Evolutionary conservation across 2,888 invertebrate species (phyloP).

Genomic region (Thyatira batis): DNA sequence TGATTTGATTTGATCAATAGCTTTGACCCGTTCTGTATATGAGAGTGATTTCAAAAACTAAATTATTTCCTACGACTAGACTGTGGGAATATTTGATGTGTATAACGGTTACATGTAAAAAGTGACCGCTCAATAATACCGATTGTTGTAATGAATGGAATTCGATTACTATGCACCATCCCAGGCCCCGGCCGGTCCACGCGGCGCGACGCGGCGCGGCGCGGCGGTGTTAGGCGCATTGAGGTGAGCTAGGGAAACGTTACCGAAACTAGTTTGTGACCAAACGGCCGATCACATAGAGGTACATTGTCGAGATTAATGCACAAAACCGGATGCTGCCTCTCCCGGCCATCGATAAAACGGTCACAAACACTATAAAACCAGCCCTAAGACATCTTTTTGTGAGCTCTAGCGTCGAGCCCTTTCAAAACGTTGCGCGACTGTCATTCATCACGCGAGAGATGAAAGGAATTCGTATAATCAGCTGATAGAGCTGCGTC

Average conservation of each 20-base stretch:
- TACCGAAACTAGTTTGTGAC: slow-evolving; percentile 73
- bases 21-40: neutral
- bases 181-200: too few relatives aligned
- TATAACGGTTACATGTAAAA: slow-evolving; percentile 53
- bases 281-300: slow-evolving; percentile 69
- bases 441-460: slow-evolving; percentile 65
- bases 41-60: neutral
- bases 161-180: slow-evolving; percentile 74
- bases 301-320: slow-evolving; percentile 71
- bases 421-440: slow-evolving; percentile 53
- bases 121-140: slow-evolving; percentile 63
- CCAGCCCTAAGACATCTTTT: slow-evolving; percentile 67
- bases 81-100: neutral
- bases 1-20: neutral
- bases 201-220: too few relatives aligned
- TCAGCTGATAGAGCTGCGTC: slow-evolving; percentile 64
- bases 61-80: neutral
- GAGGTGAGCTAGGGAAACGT: slow-evolving; percentile 53
- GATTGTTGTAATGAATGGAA: slow-evolving; percentile 66
- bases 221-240: slow-evolving; percentile 42
- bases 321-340: slow-evolving; percentile 80
- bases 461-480: slow-evolving; percentile 68
- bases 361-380: slow-evolving; percentile 69
- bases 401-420: slow-evolving; percentile 66
- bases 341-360: slow-evolving; percentile 69